A percentile compares a stretch with the other conserved stretches of the same genome.
Conservation (phyloP, 1,140 invertebrate genomes). For the Polypedilum vanderplanki region DNA sequence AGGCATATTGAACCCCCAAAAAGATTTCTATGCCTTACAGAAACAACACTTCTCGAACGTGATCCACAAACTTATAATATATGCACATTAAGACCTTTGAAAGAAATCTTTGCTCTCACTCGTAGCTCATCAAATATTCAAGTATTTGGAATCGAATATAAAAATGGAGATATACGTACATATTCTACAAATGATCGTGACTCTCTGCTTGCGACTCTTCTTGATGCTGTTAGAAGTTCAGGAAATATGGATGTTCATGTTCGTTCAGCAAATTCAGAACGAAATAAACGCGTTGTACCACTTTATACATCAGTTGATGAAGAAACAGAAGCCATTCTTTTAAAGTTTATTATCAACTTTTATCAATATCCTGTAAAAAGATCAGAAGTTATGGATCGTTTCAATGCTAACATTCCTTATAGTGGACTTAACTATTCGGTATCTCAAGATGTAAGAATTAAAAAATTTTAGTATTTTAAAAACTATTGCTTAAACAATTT, state of each 20-base stretch:
- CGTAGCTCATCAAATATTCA: conserved; percentile 87
- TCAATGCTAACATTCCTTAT: conserved; percentile 97
- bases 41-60: conserved; percentile 90
- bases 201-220: conserved; percentile 84
- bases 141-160: conserved; percentile 89
- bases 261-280: conserved; percentile 71
- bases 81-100: conserved; percentile 78
- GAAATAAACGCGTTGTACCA: conserved; percentile 83
- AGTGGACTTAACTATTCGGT: conserved; percentile 94
- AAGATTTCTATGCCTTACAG: conserved; percentile 88
- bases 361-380: conserved; percentile 41
- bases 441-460: conserved; percentile 79
- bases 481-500: background rate
- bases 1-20: conserved; percentile 72
- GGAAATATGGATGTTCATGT: conserved; percentile 98
- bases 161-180: conserved; percentile 78
- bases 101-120: conserved; percentile 86
- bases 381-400: conserved; percentile 77
- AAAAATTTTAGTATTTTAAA: too few species aligned
- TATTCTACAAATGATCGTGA: conserved; percentile 82
- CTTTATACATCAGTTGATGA: conserved; percentile 84
- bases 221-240: conserved; percentile 92
- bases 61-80: conserved; percentile 90
- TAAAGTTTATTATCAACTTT: conserved; percentile 45
- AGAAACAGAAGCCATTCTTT: conserved; percentile 77